These are phyloP conservation scores for Cataglyphis albicans DNA, from an alignment of 2,888 invertebrate genomes.

Conservation along the genomic window DNA sequence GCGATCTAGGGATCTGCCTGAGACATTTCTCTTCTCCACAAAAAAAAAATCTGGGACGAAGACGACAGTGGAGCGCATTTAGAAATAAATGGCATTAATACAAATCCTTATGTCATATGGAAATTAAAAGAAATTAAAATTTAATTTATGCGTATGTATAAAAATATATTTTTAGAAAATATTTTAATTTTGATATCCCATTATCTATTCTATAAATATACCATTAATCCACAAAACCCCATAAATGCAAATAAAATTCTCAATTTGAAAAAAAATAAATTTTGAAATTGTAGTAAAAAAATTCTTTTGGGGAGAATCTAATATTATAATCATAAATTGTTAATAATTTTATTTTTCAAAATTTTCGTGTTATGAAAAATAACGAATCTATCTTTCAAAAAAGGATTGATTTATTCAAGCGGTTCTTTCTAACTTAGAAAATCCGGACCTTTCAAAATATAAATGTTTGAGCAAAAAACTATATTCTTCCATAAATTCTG, in stretches of 20 bases:
- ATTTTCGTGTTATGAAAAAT: background rate
- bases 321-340: background rate
- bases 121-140: background rate
- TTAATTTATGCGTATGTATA: background rate
- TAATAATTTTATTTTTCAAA: background rate
- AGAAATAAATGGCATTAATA: conserved; percentile 36
- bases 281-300: background rate
- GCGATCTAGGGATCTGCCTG: conserved; percentile 21
- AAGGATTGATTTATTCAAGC: background rate
- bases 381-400: background rate
- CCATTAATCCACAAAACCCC: background rate
- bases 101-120: background rate
- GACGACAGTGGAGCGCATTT: background rate
- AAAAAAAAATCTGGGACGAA: conserved; percentile 31
- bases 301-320: background rate
- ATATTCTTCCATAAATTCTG: conserved; percentile 33
- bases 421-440: conserved; percentile 11
- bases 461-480: conserved; percentile 33
- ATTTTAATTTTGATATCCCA: conserved; percentile 8
- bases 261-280: background rate
- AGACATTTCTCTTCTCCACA: conserved; percentile 41
- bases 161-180: background rate
- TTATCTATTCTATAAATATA: background rate
- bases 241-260: conserved; percentile 10
- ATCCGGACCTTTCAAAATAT: conserved; percentile 18